Percentiles rank a stretch among this genome's conserved stretches.
These are phyloP conservation scores for Hycleus cichorii DNA, from an alignment of 1,140 invertebrate genomes.

Conservation along the genomic window DNA sequence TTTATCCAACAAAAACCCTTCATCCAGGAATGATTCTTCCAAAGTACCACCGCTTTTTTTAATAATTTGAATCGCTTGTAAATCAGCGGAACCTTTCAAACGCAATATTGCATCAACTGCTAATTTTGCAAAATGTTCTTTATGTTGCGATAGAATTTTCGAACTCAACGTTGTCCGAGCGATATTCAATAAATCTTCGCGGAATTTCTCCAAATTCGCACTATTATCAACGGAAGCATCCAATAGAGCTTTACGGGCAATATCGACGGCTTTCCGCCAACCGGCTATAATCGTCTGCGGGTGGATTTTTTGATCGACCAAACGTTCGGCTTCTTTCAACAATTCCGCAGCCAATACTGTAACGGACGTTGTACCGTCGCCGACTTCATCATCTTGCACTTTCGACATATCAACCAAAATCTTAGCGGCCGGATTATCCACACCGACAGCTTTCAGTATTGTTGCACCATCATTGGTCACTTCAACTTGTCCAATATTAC, in stretches of 20 bases:
- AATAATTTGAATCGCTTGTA: constrained; percentile 94
- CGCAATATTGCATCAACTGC: constrained; percentile 93
- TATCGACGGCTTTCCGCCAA: constrained; percentile 80
- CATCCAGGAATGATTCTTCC: constrained; percentile 94
- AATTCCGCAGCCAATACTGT: constrained; percentile 93
- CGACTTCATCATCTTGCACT: constrained; percentile 99
- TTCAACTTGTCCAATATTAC: constrained; percentile 79
- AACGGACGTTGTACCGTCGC: constrained; percentile 98
- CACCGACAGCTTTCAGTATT: constrained; percentile 92
- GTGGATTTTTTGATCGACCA: constrained; percentile 92
- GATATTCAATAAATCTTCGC: constrained; percentile 91
- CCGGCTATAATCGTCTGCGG: constrained; percentile 97
- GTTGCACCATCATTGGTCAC: constrained; percentile 99
- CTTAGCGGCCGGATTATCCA: constrained; percentile 99
- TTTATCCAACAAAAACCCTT: constrained; percentile 97
- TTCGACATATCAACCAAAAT: constrained; percentile 97
- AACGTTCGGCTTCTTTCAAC: constrained; percentile 88
- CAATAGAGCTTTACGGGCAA: constrained; percentile 75
- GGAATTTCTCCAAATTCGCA: constrained; percentile 68
- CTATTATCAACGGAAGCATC: constrained; percentile 76
- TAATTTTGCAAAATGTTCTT: constrained; percentile 92
- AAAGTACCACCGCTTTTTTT: constrained; percentile 91
- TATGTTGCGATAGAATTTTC: constrained; percentile 96
- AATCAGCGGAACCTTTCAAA: constrained; percentile 90
- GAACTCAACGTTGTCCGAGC: constrained; percentile 96